Base-by-base conservation (phyloP, 2,888 invertebrate genomes). In the Teleiodes luculella region DNA sequence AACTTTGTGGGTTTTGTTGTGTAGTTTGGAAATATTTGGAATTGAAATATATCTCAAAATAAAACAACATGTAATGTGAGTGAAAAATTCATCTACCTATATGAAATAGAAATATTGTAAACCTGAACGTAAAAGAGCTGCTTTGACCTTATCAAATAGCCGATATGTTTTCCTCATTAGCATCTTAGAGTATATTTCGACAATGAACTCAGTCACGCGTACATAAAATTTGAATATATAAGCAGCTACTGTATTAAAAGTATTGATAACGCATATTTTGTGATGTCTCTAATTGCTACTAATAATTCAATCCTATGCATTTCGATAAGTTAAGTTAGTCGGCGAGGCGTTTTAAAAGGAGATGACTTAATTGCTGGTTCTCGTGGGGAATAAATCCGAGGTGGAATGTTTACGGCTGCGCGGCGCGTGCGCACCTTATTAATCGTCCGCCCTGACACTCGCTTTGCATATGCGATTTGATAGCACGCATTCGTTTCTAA, bases 221-320 rank as follows among this genome's bases (percentile, higher is more conserved):
- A 77, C 77, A 83, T 81, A 77, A 80, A 84, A 87, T 87, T 86
- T 84, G 73, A 86, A 86, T 85, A 74, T 66, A 76, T 80, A 78
- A 84, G 77, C 73, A 67, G 87, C 88, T 89, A 86, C 88, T 78
- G 88, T 86, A 83, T 86, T 86, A 83, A 85, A 78, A 84, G 84
- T 83, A 86, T 86, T 85, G 87, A 88, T 88, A 86, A 84, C 76
- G 73, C 71, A 77, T 81, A 83, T 83, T 85, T 82, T 80, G 79
- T 74, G 78, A 78, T 72, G 76, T 80, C 70, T 78, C 79, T 86
- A 85, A 83, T 80, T 80, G 82, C 73, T 79, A 79, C 80, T 86
- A 85, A 83, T 87, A 84, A 86, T 82, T 82, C 83, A 83, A 79
- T 83, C 76, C 74, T 75, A 83, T 81, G 78, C 74, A 70, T 79